These are phyloP conservation scores for Drosophila falleni DNA, from an alignment of 2,888 invertebrate genomes.

Conservation along the genomic window DNA sequence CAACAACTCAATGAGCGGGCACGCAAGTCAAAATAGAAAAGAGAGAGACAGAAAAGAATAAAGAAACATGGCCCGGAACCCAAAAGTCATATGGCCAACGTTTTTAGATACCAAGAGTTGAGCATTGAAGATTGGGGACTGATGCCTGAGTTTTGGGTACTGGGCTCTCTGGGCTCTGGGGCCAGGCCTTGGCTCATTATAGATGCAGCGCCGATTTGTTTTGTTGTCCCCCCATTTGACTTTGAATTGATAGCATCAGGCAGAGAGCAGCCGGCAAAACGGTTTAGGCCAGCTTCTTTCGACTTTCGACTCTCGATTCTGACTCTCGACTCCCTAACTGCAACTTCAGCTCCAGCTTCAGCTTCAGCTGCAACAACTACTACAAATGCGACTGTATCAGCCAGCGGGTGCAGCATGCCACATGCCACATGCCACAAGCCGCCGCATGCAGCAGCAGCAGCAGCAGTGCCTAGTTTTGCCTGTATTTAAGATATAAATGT, in stretches of 20 bases:
- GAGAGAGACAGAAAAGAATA: slow-evolving; percentile 11
- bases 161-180: slow-evolving; percentile 7
- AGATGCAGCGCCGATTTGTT: slow-evolving; percentile 84
- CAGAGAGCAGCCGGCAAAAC: slow-evolving; percentile 44
- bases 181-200: slow-evolving; percentile 72
- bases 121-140: neutral
- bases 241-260: slow-evolving; percentile 83
- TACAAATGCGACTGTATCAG: slow-evolving; percentile 27
- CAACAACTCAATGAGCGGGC: slow-evolving; percentile 74
- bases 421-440: slow-evolving; percentile 23
- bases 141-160: slow-evolving; percentile 5
- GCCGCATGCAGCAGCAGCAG: slow-evolving; percentile 31
- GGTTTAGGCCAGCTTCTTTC: slow-evolving; percentile 29
- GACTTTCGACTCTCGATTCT: slow-evolving; percentile 11
- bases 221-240: slow-evolving; percentile 84
- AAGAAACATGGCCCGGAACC: slow-evolving; percentile 37
- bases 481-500: slow-evolving; percentile 80
- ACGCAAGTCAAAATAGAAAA: slow-evolving; percentile 52
- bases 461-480: slow-evolving; percentile 53
- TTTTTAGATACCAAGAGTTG: slow-evolving; percentile 28
- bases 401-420: slow-evolving; percentile 55
- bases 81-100: slow-evolving; percentile 62
- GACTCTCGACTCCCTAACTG: slow-evolving; percentile 21
- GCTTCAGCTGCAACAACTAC: slow-evolving; percentile 2
- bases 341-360: neutral